These are phyloP conservation scores for Malthinus seriepunctatus DNA, from an alignment of 2,888 invertebrate genomes.

Conservation along the genomic window DNA sequence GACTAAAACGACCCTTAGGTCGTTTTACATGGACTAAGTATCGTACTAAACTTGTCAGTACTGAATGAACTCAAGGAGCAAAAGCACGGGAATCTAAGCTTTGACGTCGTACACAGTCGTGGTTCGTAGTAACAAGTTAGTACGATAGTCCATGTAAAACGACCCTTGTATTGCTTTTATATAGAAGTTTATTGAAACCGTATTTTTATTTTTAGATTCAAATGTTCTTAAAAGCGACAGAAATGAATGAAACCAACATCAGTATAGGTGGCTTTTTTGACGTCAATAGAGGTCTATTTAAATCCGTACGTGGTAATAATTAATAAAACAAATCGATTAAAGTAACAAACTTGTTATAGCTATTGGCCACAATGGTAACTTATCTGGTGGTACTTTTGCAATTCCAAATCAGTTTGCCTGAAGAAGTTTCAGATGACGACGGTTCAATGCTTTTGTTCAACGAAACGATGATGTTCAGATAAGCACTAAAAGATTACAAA, in stretches of 20 bases:
- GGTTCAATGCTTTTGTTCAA: no score
- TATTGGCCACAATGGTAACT: slow-evolving; percentile 76
- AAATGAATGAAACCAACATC: slow-evolving; percentile 77
- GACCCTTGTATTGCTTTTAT: no score
- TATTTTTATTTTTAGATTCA: slow-evolving; percentile 56
- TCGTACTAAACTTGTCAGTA: no score
- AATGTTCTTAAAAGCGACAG: slow-evolving; percentile 75
- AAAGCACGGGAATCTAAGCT: no score
- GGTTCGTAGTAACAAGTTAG: no score
- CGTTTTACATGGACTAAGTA: no score
- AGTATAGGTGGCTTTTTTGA: slow-evolving; percentile 75
- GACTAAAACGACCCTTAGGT: no score
- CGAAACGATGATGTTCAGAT: no score
- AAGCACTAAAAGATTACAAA: no score
- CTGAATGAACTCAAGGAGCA: no score
- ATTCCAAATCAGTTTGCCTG: slow-evolving; percentile 77
- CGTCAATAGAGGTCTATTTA: slow-evolving; percentile 72
- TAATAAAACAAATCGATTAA: not conserved
- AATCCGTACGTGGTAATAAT: slow-evolving; percentile 60
- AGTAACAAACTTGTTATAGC: slow-evolving; percentile 52
- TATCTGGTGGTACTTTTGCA: slow-evolving; percentile 74
- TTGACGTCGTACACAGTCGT: no score
- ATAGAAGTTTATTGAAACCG: slow-evolving; percentile 24
- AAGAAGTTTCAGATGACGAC: slow-evolving; percentile 49
- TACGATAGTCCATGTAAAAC: no score